Conservation (phyloP, 2,113 vertebrate genomes). For the Dipodomys stephensi region DNA sequence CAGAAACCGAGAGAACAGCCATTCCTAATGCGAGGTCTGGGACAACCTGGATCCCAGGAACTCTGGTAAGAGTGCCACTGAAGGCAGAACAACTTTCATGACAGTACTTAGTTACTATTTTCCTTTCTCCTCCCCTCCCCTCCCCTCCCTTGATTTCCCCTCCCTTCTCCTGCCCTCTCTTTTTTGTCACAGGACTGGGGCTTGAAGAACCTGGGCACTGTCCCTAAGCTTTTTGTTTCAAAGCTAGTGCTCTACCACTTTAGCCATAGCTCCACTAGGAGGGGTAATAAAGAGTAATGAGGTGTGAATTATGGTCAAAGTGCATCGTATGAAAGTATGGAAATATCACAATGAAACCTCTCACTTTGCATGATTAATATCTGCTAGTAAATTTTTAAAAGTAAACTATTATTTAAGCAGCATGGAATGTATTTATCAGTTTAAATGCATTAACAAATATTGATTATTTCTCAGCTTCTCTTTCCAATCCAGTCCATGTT, state of each 20-base stretch:
- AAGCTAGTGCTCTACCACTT: too few relatives aligned
- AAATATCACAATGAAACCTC: too few relatives aligned
- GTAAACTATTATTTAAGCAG: neutral
- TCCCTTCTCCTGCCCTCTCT: too few relatives aligned
- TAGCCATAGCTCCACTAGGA: too few relatives aligned
- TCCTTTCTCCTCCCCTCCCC: neutral
- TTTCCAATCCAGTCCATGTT: neutral
- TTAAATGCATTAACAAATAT: neutral
- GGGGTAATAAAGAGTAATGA: too few relatives aligned
- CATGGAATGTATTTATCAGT: neutral
- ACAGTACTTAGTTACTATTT: neutral
- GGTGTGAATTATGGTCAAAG: too few relatives aligned
- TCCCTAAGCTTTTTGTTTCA: too few relatives aligned
- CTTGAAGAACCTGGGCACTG: too few relatives aligned
- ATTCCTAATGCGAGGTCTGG: neutral
- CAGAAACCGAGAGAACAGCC: neutral
- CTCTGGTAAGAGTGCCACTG: neutral
- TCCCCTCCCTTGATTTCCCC: too few relatives aligned
- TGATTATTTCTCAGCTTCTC: neutral
- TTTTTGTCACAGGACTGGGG: too few relatives aligned
- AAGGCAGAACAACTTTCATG: slow-evolving; percentile 14
- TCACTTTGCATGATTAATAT: too few relatives aligned
- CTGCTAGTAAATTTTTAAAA: neutral
- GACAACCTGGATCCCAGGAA: neutral
- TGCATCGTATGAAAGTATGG: too few relatives aligned